These are phyloP conservation scores for Nycticryphes semicollaris DNA, from an alignment of 2,113 vertebrate species.

Conservation along the genomic window DNA sequence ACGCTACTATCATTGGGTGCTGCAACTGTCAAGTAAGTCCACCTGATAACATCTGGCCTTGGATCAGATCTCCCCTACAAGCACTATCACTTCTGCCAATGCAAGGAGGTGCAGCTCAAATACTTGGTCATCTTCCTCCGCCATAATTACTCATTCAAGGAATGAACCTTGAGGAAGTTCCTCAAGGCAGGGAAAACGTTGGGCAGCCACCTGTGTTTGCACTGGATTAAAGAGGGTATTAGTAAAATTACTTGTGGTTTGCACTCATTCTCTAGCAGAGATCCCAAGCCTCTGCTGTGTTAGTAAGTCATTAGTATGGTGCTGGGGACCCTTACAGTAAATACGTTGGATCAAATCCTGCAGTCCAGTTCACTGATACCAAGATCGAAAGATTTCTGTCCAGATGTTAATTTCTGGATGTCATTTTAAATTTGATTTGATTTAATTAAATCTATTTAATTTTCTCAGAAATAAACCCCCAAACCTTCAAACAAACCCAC, in stretches of 20 bases:
- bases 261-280: not conserved
- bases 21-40: not conserved
- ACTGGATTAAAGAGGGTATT: not conserved
- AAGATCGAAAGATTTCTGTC: not conserved
- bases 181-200: not conserved
- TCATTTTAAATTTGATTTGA: not conserved
- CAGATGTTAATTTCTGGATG: not conserved
- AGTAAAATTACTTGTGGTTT: not conserved
- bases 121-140: not conserved
- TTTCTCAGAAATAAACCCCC: not conserved
- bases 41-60: not conserved
- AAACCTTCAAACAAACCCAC: not conserved
- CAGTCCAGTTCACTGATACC: not conserved
- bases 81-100: not conserved
- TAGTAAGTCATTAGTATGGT: not conserved
- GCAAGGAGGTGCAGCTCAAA: not conserved
- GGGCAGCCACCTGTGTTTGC: not conserved
- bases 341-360: not conserved
- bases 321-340: not conserved
- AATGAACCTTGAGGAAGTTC: not conserved
- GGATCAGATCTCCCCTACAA: not conserved
- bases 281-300: not conserved
- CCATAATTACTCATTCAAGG: fast-evolving
- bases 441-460: not conserved
- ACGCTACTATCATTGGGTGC: not conserved